Base-by-base conservation (phyloP, 2,797 vertebrate genomes). In the Fistularia tabacaria region DNA sequence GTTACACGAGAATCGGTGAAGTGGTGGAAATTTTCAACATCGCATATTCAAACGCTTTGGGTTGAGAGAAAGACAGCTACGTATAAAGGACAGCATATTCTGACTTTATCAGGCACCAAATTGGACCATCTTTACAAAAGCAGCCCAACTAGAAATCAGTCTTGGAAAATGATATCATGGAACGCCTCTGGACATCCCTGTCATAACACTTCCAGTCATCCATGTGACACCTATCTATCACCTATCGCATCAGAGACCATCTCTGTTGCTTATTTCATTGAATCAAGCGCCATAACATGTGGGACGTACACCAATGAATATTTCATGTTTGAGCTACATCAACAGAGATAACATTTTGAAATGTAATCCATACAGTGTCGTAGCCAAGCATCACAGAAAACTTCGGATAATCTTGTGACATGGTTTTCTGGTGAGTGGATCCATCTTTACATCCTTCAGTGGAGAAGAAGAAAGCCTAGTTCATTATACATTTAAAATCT, bases 351-450 rank as follows among this genome's bases (percentile, higher is more conserved):
- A 51, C 45, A 62, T 67, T 71, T 59, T 36, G 38, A 59, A 54
- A 38, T n/a, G 12, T 59, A 49, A 71, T 38, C 67, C 57, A 44
- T 13, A 9, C n/a, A 1, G 51, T 54, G 51, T 59, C 50, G 44
- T 38, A 37, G 41, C 37, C 73, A 54, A 65, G 68, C 59, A 51
- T 74, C 10, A 10, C 40, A 46, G 49, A 43, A 55, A 65, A 66
- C 64, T 53, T 25, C 36, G 51, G 14, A 72, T 85, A 78, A 87
- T 83, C 75, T 67, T 38, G 13, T 64, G 54, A 59, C 62, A 60
- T 80, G 81, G 78, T 80, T 36, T 66, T 73, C n/a, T n/a, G 54
- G 39, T 71, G 62, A 44, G 59, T 56, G 81, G 49, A 71, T 38
- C 14, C 14, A 1, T 56, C 62, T 70, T 76, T 73, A 67, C 62